Conservation (phyloP, 2,888 invertebrate genomes). For the Mimas tiliae region DNA sequence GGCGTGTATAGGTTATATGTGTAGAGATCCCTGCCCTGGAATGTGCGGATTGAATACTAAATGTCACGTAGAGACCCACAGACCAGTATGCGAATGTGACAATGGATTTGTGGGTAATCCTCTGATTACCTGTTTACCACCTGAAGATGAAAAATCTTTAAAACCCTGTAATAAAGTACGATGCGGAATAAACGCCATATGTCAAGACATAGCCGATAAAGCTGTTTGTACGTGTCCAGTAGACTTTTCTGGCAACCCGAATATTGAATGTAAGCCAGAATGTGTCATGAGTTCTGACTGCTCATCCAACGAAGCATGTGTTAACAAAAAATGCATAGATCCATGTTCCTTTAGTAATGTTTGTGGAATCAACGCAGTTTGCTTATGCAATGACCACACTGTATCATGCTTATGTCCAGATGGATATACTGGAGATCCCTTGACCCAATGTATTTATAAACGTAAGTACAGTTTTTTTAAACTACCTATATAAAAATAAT, state of each 20-base stretch:
- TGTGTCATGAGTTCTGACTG: constrained; percentile 94
- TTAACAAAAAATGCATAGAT: constrained; percentile 89
- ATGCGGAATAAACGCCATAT: constrained; percentile 92
- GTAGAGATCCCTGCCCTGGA: constrained; percentile 92
- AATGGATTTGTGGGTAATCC: constrained; percentile 91
- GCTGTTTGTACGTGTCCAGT: constrained; percentile 91
- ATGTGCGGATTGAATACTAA: constrained; percentile 90
- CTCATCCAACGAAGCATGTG: constrained; percentile 88
- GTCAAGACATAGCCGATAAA: constrained; percentile 87
- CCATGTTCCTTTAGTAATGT: constrained; percentile 88
- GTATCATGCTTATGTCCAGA: constrained; percentile 92
- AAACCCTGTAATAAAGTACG: constrained; percentile 90
- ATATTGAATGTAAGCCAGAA: constrained; percentile 90
- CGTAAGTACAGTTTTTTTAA: constrained; percentile 60
- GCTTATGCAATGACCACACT: constrained; percentile 91
- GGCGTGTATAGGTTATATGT: constrained; percentile 92
- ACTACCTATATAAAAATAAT: background rate
- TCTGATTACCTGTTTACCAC: constrained; percentile 88
- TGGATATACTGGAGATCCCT: constrained; percentile 92
- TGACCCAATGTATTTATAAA: constrained; percentile 88
- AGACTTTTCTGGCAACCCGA: constrained; percentile 92
- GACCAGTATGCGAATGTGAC: constrained; percentile 91
- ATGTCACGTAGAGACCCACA: constrained; percentile 91
- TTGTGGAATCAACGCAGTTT: constrained; percentile 92
- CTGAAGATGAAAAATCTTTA: constrained; percentile 80